Base-by-base conservation (phyloP, 2,888 invertebrate species). In the Anthophora plumipes region DNA sequence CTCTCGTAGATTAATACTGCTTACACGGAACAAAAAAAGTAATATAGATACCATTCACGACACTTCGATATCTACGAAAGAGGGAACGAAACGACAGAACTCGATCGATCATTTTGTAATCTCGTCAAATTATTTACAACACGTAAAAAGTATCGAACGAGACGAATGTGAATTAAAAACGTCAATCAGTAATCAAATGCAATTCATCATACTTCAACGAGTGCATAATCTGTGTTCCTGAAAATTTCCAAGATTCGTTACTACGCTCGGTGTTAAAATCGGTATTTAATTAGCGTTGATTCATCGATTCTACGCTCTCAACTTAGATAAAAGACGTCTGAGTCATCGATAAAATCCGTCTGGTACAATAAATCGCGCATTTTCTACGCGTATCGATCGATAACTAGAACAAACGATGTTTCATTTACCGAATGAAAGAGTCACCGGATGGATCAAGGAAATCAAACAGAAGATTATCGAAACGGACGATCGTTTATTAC, bases 281-380 rank as follows among this genome's bases (percentile, higher is more conserved):
- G 4, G 25, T 14, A 43, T 17, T 59, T 22, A n/a, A 17, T 52
- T 31, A n/a, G 9, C 22, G 25, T 1, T 31, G 31, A 31, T 31
- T 31, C 31, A 4, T 4, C 31, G 31, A 31, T 31, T 31, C 31
- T 31, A 31, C 31, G 31, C 1, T 4, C 4, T 31, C 31, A 31
- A 31, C 31, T 31, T 4, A 1, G 31, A 31, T 31, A 17, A 1
- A 14, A 1, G 12, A 31, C 17, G 54, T 5, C 6, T 41, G 52
- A 48, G n/a, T 68, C 60, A 55, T 25, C 11, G n/a, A 11, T 48
- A 54, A 52, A n/a, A 57, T n/a, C n/a, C n/a, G n/a, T n/a, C n/a
- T n/a, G n/a, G n/a, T n/a, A n/a, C n/a, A n/a, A n/a, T n/a, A n/a
- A n/a, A n/a, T n/a, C 68, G 48, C 8, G 4, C 17, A 4, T 8